Conservation (phyloP, 2,113 vertebrate genomes). For the Sciurus niger region DNA sequence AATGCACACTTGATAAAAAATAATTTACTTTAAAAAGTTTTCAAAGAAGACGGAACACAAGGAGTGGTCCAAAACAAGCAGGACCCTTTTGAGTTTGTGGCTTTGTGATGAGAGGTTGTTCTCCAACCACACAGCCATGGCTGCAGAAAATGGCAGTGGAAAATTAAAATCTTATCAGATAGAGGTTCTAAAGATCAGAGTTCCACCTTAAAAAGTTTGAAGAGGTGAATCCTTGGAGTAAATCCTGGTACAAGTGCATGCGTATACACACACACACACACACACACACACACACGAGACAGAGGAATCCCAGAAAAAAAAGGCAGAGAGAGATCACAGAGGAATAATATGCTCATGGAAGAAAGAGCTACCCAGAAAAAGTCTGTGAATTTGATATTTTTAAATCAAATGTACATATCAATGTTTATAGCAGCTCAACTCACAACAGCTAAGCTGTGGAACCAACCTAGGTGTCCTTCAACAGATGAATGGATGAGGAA, state of each 20-base stretch:
- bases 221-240: not conserved
- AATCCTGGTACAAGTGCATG: not conserved
- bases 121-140: not conserved
- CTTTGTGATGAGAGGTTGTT: not conserved
- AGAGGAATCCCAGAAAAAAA: not conserved
- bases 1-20: not conserved
- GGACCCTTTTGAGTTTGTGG: not conserved
- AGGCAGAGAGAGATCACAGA: not conserved
- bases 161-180: not conserved
- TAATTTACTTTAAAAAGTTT: constrained; percentile 23
- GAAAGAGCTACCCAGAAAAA: not conserved
- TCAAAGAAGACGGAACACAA: not conserved
- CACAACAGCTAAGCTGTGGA: no score
- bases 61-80: not conserved
- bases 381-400: not conserved
- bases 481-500: no score
- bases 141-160: not conserved
- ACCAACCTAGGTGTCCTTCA: no score
- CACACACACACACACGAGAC: not conserved
- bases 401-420: not conserved
- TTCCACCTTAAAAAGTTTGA: not conserved
- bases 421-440: no score
- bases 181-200: not conserved
- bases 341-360: not conserved
- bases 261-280: not conserved